phyloP scores from a whole-genome alignment of 2,797 vertebrate species.

The Hoplostethus mediterraneus region DNA sequence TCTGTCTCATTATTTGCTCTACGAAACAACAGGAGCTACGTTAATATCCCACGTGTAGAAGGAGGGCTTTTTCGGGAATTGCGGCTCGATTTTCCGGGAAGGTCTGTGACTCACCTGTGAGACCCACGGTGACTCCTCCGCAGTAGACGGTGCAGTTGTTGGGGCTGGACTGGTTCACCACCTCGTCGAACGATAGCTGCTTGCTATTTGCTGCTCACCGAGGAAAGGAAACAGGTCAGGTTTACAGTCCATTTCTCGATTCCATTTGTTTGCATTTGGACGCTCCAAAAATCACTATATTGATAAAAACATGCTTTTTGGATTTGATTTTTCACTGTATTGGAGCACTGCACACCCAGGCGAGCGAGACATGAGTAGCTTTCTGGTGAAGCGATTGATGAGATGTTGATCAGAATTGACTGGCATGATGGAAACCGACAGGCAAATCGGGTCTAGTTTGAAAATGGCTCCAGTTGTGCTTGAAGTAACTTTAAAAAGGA shows the following conservation, averaged over 20 bases:
- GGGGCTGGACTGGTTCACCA: conserved; percentile 96
- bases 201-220: conserved; percentile 87
- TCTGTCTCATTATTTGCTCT: conserved; percentile 99
- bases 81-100: too few species aligned
- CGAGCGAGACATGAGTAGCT: too few species aligned
- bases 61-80: not conserved
- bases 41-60: not conserved
- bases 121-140: conserved; percentile 93
- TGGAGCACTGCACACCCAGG: too few species aligned
- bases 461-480: too few species aligned
- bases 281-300: too few species aligned
- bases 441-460: too few species aligned
- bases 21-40: conserved; percentile 12
- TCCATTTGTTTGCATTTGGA: not conserved
- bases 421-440: too few species aligned
- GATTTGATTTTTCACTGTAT: too few species aligned
- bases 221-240: not conserved
- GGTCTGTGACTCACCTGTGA: conserved; percentile 86
- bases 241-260: not conserved
- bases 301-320: too few species aligned
- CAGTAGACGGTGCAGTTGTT: conserved; percentile 99
- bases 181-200: conserved; percentile 96
- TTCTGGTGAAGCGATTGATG: too few species aligned
- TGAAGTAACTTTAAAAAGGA: too few species aligned
- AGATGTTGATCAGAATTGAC: too few species aligned